phyloP scores from a whole-genome alignment of 2,113 vertebrate species.

The Bungarus multicinctus region DNA sequence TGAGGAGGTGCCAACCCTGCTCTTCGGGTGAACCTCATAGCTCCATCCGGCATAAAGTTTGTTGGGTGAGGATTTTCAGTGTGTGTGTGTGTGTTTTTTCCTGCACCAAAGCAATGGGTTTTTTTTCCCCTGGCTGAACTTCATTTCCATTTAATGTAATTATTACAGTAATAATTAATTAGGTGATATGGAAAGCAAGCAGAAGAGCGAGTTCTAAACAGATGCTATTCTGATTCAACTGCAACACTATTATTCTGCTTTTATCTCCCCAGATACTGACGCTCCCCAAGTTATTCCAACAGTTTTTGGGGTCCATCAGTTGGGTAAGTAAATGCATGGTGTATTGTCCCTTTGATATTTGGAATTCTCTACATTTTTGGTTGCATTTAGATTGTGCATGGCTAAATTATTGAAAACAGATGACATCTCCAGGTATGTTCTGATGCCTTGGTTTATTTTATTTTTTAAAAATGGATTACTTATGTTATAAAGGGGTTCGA shows the following conservation, averaged over 20 bases:
- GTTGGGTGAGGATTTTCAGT: not conserved
- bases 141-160: not conserved
- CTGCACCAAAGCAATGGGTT: not conserved
- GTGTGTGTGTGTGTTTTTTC: not conserved
- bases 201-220: slow-evolving; percentile 11
- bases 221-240: slow-evolving; percentile 18
- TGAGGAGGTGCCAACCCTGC: not conserved
- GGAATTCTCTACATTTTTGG: not conserved
- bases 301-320: slow-evolving; percentile 62
- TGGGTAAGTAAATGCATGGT: slow-evolving; percentile 62
- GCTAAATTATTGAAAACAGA: slow-evolving; percentile 11
- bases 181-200: accelerated
- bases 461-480: not conserved
- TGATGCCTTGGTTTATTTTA: not conserved
- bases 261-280: slow-evolving; percentile 67
- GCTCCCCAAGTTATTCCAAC: slow-evolving; percentile 55
- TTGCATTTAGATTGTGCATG: not conserved
- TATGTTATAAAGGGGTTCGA: not conserved
- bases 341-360: slow-evolving; percentile 10
- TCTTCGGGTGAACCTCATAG: not conserved
- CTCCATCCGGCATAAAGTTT: slow-evolving; percentile 35
- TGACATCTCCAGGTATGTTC: not conserved
- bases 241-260: slow-evolving; percentile 30
- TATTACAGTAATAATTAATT: not conserved
- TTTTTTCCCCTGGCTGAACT: not conserved